A percentile compares a stretch with the other conserved stretches of the same genome.
Evolutionary conservation across 1,140 invertebrate genomes (phyloP).

Genomic region (Eumaeus atala): DNA sequence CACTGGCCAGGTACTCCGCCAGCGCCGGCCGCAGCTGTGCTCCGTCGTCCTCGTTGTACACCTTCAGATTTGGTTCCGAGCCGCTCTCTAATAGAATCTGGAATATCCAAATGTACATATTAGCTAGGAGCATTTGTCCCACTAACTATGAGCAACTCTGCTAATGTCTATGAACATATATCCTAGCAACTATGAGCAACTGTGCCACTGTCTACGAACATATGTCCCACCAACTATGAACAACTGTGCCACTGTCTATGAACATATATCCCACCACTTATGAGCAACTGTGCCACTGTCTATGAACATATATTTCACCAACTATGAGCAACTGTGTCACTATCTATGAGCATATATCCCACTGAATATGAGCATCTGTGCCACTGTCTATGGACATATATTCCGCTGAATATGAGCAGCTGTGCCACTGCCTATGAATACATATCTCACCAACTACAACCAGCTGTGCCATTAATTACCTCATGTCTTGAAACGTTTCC

Average conservation of each 20-base stretch:
- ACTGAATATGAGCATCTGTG: background rate
- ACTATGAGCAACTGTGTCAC: too few relatives aligned
- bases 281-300: too few relatives aligned
- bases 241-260: too few relatives aligned
- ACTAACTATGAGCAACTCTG: background rate
- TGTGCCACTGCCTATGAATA: too few relatives aligned
- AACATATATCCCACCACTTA: too few relatives aligned
- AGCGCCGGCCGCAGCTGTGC: constrained; percentile 83
- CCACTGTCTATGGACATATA: too few relatives aligned
- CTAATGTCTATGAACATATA: too few relatives aligned
- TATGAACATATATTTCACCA: background rate
- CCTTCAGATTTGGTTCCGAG: constrained; percentile 86
- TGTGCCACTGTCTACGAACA: too few relatives aligned
- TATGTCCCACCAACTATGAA: too few relatives aligned
- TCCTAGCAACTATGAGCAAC: too few relatives aligned
- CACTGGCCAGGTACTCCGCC: constrained; percentile 88
- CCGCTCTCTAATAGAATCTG: constrained; percentile 83
- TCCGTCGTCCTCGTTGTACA: constrained; percentile 80
- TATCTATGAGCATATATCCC: background rate
- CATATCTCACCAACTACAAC: background rate
- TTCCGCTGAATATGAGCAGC: too few relatives aligned
- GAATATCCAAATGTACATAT: constrained; percentile 10
- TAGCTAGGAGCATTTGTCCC: background rate
- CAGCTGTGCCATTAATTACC: background rate
- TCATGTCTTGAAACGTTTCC: too few relatives aligned